Conservation (phyloP, 2,113 vertebrate species). For the Phaethornis superciliosus region DNA sequence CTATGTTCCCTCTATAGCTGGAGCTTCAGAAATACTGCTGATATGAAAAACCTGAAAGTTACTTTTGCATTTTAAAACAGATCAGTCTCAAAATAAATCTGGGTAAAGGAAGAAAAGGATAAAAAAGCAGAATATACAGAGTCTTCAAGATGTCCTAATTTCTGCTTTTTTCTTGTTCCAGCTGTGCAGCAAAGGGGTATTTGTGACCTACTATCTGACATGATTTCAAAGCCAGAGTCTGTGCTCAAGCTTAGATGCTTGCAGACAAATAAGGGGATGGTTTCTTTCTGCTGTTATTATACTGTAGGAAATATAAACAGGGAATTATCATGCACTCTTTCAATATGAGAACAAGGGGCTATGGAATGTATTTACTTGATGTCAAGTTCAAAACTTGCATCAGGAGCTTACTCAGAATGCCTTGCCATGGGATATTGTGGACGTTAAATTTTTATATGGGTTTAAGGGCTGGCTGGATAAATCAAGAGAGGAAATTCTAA, state of each 20-base stretch:
- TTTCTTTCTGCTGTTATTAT: background rate
- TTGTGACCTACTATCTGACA: background rate
- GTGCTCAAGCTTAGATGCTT: background rate
- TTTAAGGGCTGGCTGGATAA: background rate
- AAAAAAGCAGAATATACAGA: background rate
- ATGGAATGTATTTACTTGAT: background rate
- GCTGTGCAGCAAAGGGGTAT: background rate
- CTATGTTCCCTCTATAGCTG: background rate
- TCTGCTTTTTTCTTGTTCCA: background rate
- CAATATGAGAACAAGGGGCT: background rate
- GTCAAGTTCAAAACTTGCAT: background rate
- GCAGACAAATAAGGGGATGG: background rate
- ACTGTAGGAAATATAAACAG: background rate
- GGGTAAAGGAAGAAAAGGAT: background rate
- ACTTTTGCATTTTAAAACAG: background rate
- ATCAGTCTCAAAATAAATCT: background rate
- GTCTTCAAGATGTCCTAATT: background rate
- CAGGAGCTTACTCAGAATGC: background rate
- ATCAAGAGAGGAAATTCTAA: background rate
- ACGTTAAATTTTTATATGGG: background rate
- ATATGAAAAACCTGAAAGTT: background rate
- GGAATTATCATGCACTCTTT: background rate
- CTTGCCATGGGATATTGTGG: background rate
- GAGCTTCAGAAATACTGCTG: background rate
- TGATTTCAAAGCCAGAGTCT: background rate